Percentiles rank a stretch among this genome's conserved stretches.
Conservation (phyloP, 2,113 vertebrate genomes). For the Amphilophus citrinellus region DNA sequence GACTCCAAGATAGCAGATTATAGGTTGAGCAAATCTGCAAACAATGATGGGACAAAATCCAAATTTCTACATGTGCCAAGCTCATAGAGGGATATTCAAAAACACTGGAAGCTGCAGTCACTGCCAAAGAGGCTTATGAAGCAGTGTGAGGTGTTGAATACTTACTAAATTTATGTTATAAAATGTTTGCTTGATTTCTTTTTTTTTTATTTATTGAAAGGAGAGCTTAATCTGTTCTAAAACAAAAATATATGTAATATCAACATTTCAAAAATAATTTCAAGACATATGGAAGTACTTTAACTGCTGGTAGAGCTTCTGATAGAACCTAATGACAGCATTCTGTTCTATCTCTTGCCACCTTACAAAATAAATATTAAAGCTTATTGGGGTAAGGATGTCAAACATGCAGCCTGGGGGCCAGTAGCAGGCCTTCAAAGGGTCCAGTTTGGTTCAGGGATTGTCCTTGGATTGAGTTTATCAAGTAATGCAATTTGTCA, state of each 20-base stretch:
- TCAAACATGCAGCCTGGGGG: not conserved
- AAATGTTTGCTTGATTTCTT: not conserved
- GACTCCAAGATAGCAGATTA: conserved; percentile 21
- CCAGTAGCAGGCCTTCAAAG: not conserved
- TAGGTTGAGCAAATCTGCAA: conserved; percentile 30
- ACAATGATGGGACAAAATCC: conserved; percentile 46
- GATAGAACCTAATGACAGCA: not conserved
- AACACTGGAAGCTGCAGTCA: not conserved
- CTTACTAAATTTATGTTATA: conserved; percentile 10
- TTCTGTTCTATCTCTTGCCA: not conserved
- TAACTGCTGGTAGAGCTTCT: not conserved
- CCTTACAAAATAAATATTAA: not conserved
- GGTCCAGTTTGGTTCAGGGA: not conserved
- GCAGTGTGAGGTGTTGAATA: not conserved
- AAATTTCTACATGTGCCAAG: conserved; percentile 1
- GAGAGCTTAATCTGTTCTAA: not conserved
- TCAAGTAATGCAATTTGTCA: not conserved
- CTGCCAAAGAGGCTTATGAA: conserved; percentile 35
- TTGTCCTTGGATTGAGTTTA: not conserved
- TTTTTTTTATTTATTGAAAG: not conserved
- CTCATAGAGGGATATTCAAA: not conserved
- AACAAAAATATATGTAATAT: not conserved
- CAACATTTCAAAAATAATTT: not conserved
- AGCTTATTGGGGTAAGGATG: not conserved
- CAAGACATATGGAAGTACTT: not conserved